Base-by-base conservation (phyloP, 2,113 vertebrate genomes). In the Crypturellus undulatus region DNA sequence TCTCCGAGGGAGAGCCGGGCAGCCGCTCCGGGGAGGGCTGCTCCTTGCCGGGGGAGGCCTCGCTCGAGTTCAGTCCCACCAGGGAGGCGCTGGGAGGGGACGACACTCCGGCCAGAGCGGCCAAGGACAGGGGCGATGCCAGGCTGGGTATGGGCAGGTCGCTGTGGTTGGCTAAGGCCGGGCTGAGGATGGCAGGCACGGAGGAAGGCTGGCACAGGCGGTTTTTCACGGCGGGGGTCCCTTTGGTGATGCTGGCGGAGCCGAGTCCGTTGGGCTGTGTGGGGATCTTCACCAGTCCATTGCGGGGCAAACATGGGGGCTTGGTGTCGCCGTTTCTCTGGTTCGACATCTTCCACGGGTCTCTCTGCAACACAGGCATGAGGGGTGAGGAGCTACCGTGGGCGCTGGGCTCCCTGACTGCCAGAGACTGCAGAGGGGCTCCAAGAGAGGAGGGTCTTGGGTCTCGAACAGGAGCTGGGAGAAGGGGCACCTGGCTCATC, bases 231-330 rank as follows among this genome's bases (percentile, higher is more conserved):
- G 99, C 99, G 0, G 99, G 99, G 1, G 99, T 99, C 97, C 99
- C 99, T 97, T 99, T 99, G 98, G 99, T 99, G 98, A 99, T 99
- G 96, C 99, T 99, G 87, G 99, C 99, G 0, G 99, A 98, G 63
- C 99, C 99, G 47, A 99, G 98, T 96, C 99, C 98, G 14, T 99
- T 99, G 97, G 99, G 98, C 97, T 99, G 99, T 9, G 99, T 98
- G 30, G 99, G 99, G 87, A 99, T 97, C 98, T 99, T 99, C 96
- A 99, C 99, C 95, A 99, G 98, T 84, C 99, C 99, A 51, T 99
- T 99, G 87, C 99, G 98, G 96, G 99, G 99, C 97, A 99, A 97
- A 96, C 99, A 99, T 96, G 99, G 98, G 97, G 99, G 98, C 98
- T 99, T 99, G 97, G 99, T 98, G 96, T 99, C 99, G 9, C 98